Evolutionary conservation across 2,797 vertebrate genomes (phyloP), one percentile per base, ranked within the genome.

Genomic region (Anguilla marmorata): DNA sequence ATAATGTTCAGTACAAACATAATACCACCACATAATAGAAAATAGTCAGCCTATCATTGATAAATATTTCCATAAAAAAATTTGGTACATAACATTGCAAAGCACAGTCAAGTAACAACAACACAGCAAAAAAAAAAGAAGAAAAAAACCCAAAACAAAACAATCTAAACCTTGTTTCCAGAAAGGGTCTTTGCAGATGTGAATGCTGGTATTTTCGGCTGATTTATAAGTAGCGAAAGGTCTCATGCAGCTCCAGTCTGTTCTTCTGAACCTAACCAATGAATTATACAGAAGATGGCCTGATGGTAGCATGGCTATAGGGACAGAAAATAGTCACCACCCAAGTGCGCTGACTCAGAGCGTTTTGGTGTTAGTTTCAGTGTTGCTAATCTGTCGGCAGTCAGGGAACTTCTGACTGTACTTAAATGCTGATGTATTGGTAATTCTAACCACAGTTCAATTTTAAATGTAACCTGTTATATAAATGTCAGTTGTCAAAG

Each of bases 161-260:
- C 54, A 33, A 58, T 58, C 11, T n/a, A 84, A 84, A 56, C 50
- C 50, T 56, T 85, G 52, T 58, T 54, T n/a, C 24, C 52, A 85
- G 83, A 58, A 56, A 85, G 83, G n/a, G 83, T n/a, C 50, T 74
- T 52, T 85, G 50, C 12, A 16, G 83, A 58, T 52, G 50, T 54
- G 50, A 85, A 85, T 56, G 52, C 14, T 16, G 50, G n/a, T 56
- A 85, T 85, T 85, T 52, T 85, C 16, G n/a, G 50, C 52, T 85
- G 52, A 33, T 85, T 85, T 30, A 33, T 84, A 21, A 30, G n/a
- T 30, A 48, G n/a, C 24, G 9, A 85, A 85, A 33, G 27, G 83
- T n/a, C 24, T 58, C 27, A 19, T n/a, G 54, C 27, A 54, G 83
- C n/a, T 37, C 83, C 50, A 85, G 50, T 58, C 24, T 52, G 82